Evolutionary conservation across 1,140 invertebrate genomes (phyloP).

Genomic region (Chelonus insularis): DNA sequence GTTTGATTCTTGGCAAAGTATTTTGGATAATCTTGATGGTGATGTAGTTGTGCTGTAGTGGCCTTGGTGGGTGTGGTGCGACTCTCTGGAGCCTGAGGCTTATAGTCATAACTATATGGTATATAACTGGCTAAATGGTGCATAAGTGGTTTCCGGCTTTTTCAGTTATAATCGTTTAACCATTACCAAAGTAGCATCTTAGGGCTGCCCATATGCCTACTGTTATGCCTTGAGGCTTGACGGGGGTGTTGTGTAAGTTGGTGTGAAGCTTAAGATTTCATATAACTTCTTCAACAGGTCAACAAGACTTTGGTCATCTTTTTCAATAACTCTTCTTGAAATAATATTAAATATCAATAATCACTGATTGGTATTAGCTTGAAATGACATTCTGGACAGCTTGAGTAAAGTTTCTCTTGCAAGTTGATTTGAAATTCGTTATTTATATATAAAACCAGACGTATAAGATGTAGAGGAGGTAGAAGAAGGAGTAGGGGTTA

Average conservation of each 20-base stretch:
- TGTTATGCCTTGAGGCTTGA: constrained; percentile 49
- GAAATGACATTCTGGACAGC: too few species aligned
- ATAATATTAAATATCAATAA: too few species aligned
- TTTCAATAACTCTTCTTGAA: too few species aligned
- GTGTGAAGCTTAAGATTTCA: neutral
- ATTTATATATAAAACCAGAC: too few species aligned
- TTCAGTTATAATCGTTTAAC: constrained; percentile 56
- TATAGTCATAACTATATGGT: neutral
- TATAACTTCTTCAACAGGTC: too few species aligned
- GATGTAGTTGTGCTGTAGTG: neutral
- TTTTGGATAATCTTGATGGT: constrained; percentile 6
- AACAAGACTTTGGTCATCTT: too few species aligned
- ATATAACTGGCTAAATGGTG: constrained; percentile 21
- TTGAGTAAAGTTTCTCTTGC: too few species aligned
- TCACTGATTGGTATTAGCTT: too few species aligned
- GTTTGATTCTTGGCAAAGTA: too few species aligned
- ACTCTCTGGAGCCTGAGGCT: constrained; percentile 7
- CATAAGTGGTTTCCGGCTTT: constrained; percentile 60
- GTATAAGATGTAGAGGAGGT: too few species aligned
- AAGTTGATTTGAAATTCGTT: too few species aligned
- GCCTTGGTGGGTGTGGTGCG: constrained; percentile 28
- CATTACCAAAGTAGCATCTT: constrained; percentile 57
- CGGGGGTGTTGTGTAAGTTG: constrained; percentile 35
- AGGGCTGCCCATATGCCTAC: constrained; percentile 53
- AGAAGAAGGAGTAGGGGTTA: too few species aligned